Evolutionary conservation across 2,888 invertebrate species (phyloP).

Genomic region (Rhingia campestris): DNA sequence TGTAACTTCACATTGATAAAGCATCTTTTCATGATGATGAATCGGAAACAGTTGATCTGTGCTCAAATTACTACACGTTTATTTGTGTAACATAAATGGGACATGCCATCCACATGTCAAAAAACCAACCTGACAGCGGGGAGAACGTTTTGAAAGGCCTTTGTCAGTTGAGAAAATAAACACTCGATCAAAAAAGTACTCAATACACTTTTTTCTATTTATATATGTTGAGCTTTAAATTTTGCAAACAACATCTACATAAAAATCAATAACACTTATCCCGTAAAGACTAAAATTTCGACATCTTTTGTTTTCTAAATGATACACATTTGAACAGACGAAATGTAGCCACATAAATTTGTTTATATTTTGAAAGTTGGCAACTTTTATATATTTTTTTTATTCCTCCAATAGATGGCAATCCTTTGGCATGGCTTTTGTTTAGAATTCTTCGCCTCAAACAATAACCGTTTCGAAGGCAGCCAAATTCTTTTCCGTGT

Average conservation of each 20-base stretch:
- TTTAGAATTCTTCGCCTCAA: slow-evolving; percentile 32
- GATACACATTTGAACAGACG: slow-evolving; percentile 48
- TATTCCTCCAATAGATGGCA: not conserved
- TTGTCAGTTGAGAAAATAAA: slow-evolving; percentile 12
- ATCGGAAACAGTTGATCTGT: no score
- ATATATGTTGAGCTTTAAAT: slow-evolving; percentile 8
- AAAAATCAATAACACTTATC: slow-evolving; percentile 11
- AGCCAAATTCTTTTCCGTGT: slow-evolving; percentile 63
- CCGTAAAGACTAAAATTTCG: slow-evolving; percentile 41
- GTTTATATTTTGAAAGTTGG: slow-evolving; percentile 50
- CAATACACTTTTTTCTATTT: not conserved
- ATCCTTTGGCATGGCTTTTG: slow-evolving; percentile 8
- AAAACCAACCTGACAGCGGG: slow-evolving; percentile 16
- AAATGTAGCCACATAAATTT: slow-evolving; percentile 17
- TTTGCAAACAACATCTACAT: slow-evolving; percentile 12
- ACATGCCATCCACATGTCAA: slow-evolving; percentile 43
- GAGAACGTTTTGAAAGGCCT: slow-evolving; percentile 1
- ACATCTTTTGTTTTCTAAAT: slow-evolving; percentile 56
- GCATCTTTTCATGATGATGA: no score
- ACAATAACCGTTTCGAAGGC: slow-evolving; percentile 48
- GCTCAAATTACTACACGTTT: not conserved
- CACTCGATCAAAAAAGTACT: slow-evolving; percentile 11
- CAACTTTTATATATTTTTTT: slow-evolving; percentile 17
- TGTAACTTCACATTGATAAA: no score
- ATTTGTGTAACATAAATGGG: slow-evolving; percentile 20